Evolutionary conservation across 2,113 vertebrate genomes (phyloP), one percentile per base, ranked within the genome.

Genomic region (Zosterops pallidus): DNA sequence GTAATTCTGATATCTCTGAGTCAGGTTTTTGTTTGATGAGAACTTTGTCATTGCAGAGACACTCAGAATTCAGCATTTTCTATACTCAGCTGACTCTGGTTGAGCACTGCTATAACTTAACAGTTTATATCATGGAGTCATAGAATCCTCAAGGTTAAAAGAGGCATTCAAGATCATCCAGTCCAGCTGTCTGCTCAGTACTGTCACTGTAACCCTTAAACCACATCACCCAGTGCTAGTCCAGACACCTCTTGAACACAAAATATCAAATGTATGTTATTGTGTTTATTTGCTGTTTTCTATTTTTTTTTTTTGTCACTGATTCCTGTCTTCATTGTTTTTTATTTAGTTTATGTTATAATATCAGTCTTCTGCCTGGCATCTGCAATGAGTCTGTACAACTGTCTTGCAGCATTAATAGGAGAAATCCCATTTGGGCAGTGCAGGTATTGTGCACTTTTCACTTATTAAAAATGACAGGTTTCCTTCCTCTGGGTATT

Each of bases 321-420:
- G 56, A 87, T 82, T 65, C 53, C 76, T 71, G 18, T 89, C 46
- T 90, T 31, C 67, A 2, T 75, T 90, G 55, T 83, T 55, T 89
- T 89, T 96, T 91, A 80, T 95, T 80, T 95, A 99, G 99, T 99
- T 35, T 99, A 99, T 92, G 91, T 98, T 90, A 98, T 99, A 64
- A 99, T 99, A 94, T 97, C 88, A 9, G 98, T 99, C 93, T 99
- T 99, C 98, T 99, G 99, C 97, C 71, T 99, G 93, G 99, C 99
- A 1, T 99, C 99, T 63, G 98, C 99, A 2, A 98, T 98, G n/a
- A 99, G 99, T 9, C 95, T 99, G 17, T 99, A 98, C 97, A 98
- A 98, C 98, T 99, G 99, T 92, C 95, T 99, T 3, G 98, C 98
- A 20, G 98, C 98, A 5, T 72, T 99, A 68, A 55, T 99, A 95